Evolutionary conservation across 2,888 invertebrate genomes (phyloP), one percentile per base, ranked within the genome.

Genomic region (Creontiades dilutus): DNA sequence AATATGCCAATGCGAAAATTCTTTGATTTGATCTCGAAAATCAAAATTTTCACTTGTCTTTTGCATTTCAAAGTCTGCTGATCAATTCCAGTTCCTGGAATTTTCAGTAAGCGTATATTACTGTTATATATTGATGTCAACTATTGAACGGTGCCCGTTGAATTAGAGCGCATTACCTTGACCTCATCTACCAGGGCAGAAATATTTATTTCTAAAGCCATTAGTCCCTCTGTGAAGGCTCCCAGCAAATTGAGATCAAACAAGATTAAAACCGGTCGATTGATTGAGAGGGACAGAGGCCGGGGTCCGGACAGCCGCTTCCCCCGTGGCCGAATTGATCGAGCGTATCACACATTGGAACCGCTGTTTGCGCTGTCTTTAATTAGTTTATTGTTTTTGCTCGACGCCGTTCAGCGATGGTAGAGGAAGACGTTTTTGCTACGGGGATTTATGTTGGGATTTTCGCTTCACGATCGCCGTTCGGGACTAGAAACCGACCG

Each of bases 341-440:
- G 57, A 57, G 16, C 57, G n/a, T 16, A 57, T 57, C 57, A n/a
- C 57, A 57, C 57, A 37, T n/a, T 7, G 57, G 27, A 76, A 13
- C 37, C 27, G 28, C 76, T 78, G 78, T 78, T 78, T 78, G 78
- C 78, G 78, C 46, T 2, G 14, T 37, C 78, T 78, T 46, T 78
- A 78, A 78, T 78, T 78, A 78, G 78, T 78, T 78, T n/a, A 78
- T 78, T 37, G 78, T 78, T 78, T 78, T 78, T 78, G 78, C 76
- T 47, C 46, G 11, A n/a, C 78, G 23, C 7, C 27, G 28, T 12
- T 12, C 27, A 19, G 37, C 14, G 27, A 3, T 27, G 3, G 76
- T 19, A 75, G 76, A n/a, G 57, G 16, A n/a, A 7, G 57, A 57
- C 12, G 57, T 57, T 57, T 57, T 57, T 57, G n/a, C 7, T 16